Conservation (phyloP, 2,113 vertebrate species). For the Passer montanus region DNA sequence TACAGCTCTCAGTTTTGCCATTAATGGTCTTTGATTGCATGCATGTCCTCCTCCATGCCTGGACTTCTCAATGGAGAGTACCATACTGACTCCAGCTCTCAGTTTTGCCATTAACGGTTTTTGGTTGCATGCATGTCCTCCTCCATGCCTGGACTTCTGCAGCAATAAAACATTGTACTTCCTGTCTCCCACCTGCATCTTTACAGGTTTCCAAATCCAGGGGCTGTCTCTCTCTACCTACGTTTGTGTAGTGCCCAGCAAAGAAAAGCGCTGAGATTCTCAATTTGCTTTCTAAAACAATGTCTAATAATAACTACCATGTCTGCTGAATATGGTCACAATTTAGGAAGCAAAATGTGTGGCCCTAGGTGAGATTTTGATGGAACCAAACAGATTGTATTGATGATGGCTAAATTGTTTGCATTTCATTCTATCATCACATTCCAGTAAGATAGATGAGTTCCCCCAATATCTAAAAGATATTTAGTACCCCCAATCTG, state of each 20-base stretch:
- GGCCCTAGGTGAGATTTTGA: neutral
- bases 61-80: neutral
- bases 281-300: neutral
- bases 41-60: neutral
- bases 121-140: neutral
- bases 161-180: neutral
- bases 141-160: neutral
- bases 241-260: neutral
- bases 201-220: neutral
- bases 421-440: neutral
- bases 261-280: neutral
- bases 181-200: neutral
- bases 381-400: neutral
- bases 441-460: neutral
- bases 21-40: neutral
- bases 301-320: neutral
- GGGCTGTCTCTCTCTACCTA: neutral
- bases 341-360: neutral
- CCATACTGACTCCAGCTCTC: neutral
- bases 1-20: neutral
- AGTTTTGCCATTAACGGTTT: neutral
- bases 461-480: neutral
- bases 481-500: neutral
- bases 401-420: neutral
- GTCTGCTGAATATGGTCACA: neutral